Base-by-base conservation (phyloP, 2,113 vertebrate species). In the Ptilonorhynchus violaceus region DNA sequence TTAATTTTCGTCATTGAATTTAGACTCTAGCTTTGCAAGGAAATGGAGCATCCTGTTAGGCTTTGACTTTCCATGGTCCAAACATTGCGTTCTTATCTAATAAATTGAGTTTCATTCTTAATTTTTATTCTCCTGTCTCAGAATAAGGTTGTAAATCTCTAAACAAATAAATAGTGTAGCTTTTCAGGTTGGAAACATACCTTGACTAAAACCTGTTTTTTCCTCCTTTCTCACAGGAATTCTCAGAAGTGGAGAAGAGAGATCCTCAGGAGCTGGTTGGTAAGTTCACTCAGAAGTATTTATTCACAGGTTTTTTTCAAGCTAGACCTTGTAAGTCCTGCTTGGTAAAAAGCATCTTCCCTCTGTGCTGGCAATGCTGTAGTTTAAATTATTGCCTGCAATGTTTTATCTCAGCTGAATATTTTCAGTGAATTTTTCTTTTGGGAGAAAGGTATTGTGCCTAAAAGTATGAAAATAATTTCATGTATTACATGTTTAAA, bases 261-360 rank as follows among this genome's bases (percentile, higher is more conserved):
- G 99, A 99, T 91, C 99, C 99, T 70, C 99, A 99, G 96, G 99
- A 99, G 76, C 97, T 99, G 30, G 99, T 99, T 90, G 99, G 99
- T 99, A 95, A 99, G 99, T 98, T 85, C 11, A 9, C 35, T 60
- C 37, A 58, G 39, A 92, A 67, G 14, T 93, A 49, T 72, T 80
- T 85, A 44, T 63, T 89, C 25, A 31, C 6, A 3, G n/a, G 1
- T 4, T 41, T 78, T 39, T 31, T 68, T 72, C 79, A 78, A 14
- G 10, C 30, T 69, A 42, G 18, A 53, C 24, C 6, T 73, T 49
- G 13, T 87, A 59, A 50, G 4, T 37, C 35, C 2, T 28, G 14
- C 17, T 83, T 59, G 46, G 6, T 77, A 55, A 64, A 77, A 76
- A 59, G 13, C 25, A 62, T 67, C 23, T 90, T 90, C 13, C 4